A percentile compares a stretch with the other conserved stretches of the same genome.
These are phyloP conservation scores for Oncopodura yosiiana DNA, from an alignment of 1,140 invertebrate species.

Conservation along the genomic window DNA sequence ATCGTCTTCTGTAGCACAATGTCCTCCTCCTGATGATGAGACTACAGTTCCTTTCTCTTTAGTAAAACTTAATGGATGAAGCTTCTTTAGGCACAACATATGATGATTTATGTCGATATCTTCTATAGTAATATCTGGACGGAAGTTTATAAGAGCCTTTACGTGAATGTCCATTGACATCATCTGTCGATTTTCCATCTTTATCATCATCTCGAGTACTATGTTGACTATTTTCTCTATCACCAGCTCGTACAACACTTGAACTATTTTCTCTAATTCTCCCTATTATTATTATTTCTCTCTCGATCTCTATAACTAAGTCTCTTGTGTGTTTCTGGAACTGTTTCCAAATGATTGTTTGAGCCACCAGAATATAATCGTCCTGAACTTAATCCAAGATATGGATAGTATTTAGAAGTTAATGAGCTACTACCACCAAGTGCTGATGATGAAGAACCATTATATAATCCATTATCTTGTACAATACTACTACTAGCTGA, in stretches of 20 bases:
- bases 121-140: slow-evolving; percentile 31
- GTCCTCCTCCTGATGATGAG: neutral
- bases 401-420: slow-evolving; percentile 23
- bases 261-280: slow-evolving; percentile 10
- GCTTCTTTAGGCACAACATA: slow-evolving; percentile 27
- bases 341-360: slow-evolving; percentile 24
- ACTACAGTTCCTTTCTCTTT: slow-evolving; percentile 12
- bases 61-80: slow-evolving; percentile 26
- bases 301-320: slow-evolving; percentile 13
- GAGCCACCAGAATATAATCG: slow-evolving; percentile 19
- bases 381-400: slow-evolving; percentile 8
- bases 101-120: slow-evolving; percentile 30
- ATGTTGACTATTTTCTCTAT: slow-evolving; percentile 17
- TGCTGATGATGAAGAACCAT: neutral
- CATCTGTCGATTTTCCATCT: neutral
- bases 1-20: slow-evolving; percentile 9
- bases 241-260: slow-evolving; percentile 17
- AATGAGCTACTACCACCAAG: slow-evolving; percentile 5
- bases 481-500: slow-evolving; percentile 32
- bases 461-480: slow-evolving; percentile 23
- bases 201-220: slow-evolving; percentile 6
- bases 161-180: neutral
- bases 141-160: slow-evolving; percentile 30
- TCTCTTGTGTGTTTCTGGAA: slow-evolving; percentile 18
- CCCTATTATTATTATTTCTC: slow-evolving; percentile 1